phyloP scores from a whole-genome alignment of 2,113 vertebrate species.

The Tenebrosternarchus preto region DNA sequence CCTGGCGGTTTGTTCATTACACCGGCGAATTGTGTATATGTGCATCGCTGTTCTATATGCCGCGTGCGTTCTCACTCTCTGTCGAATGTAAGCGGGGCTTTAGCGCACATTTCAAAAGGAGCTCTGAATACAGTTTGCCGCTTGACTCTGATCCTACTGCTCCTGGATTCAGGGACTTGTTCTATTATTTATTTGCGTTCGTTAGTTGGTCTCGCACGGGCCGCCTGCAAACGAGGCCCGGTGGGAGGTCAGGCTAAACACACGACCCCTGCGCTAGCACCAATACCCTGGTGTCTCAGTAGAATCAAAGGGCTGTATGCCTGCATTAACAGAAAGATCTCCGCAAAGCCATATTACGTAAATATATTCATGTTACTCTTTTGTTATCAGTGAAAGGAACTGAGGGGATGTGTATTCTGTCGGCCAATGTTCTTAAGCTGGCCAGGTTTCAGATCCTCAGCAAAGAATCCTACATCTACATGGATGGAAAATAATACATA shows the following conservation, averaged over 20 bases:
- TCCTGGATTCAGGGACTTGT: conserved; percentile 29
- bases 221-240: conserved; percentile 47
- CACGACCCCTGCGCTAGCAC: conserved; percentile 36
- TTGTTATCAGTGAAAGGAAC: not conserved
- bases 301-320: conserved; percentile 16
- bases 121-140: not conserved
- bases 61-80: not conserved
- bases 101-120: conserved; percentile 4
- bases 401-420: not conserved
- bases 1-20: conserved; percentile 14
- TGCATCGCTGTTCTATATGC: not conserved
- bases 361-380: not conserved
- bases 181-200: conserved; percentile 51
- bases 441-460: too few species aligned
- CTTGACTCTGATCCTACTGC: conserved; percentile 20
- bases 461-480: too few species aligned
- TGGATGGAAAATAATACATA: too few species aligned
- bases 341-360: not conserved
- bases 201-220: conserved; percentile 27
- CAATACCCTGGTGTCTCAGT: conserved; percentile 8
- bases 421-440: too few species aligned
- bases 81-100: not conserved
- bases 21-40: not conserved
- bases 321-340: conserved; percentile 21
- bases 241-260: conserved; percentile 46